These are phyloP conservation scores for Cottoperca gobio DNA, from an alignment of 2,797 vertebrate genomes.

Conservation along the genomic window DNA sequence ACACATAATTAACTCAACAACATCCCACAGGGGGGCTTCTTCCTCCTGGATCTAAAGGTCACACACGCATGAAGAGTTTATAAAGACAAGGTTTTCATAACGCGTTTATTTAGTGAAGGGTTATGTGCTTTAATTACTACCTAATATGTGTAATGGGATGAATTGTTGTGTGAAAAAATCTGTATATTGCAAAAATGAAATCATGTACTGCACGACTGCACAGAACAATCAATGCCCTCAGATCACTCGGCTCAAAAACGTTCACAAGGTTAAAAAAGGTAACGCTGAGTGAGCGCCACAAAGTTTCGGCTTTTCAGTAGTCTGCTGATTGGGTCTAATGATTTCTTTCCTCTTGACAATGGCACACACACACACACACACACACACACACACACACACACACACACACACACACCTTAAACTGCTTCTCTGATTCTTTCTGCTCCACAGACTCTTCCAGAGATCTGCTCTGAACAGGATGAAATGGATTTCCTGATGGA, in stretches of 20 bases:
- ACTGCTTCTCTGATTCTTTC: constrained; percentile 36
- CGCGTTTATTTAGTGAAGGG: background rate
- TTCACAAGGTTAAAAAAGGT: background rate
- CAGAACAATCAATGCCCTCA: background rate
- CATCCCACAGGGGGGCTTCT: background rate
- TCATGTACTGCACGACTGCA: background rate
- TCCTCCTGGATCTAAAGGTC: constrained; percentile 36
- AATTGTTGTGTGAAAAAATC: constrained; percentile 5
- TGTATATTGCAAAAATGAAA: background rate
- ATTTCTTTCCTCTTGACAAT: constrained; percentile 6
- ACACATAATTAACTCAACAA: constrained; percentile 21
- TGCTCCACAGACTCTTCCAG: constrained; percentile 89
- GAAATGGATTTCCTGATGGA: constrained; percentile 97
- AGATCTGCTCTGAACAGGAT: constrained; percentile 95
- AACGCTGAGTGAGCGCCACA: background rate
- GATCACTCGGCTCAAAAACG: background rate
- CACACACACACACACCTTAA: no score
- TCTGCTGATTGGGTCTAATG: constrained; percentile 38
- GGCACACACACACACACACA: constrained; percentile 1
- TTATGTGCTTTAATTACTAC: background rate
- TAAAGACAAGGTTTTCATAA: constrained; percentile 9
- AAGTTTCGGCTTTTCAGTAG: constrained; percentile 31
- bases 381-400: background rate
- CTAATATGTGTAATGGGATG: background rate
- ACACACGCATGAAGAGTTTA: background rate